These are phyloP conservation scores for Drosophila infuscata DNA, from an alignment of 2,888 invertebrate genomes.

Conservation along the genomic window DNA sequence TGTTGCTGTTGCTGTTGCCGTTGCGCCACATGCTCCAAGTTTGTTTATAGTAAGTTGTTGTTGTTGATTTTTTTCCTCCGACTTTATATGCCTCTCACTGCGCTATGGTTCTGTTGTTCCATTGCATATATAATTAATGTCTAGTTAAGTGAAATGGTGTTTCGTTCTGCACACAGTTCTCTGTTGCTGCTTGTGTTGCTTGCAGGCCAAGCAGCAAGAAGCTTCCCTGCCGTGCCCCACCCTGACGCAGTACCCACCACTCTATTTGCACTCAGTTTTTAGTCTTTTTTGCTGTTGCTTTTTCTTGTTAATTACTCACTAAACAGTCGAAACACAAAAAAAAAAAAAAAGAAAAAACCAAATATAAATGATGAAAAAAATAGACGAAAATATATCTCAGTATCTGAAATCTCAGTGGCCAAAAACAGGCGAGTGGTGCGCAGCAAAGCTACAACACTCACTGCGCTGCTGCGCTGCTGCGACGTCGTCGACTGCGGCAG, in stretches of 20 bases:
- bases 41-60: slow-evolving; percentile 4
- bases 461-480: slow-evolving; percentile 14
- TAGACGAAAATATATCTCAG: slow-evolving; percentile 31
- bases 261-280: slow-evolving; percentile 12
- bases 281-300: slow-evolving; percentile 15
- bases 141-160: slow-evolving; percentile 76
- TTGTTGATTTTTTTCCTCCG: background rate
- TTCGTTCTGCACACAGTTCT: slow-evolving; percentile 48
- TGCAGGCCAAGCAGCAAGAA: slow-evolving; percentile 6
- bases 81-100: background rate
- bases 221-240: background rate
- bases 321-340: slow-evolving; percentile 57
- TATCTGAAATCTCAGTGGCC: slow-evolving; percentile 37
- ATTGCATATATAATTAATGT: slow-evolving; percentile 70
- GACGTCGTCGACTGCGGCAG: slow-evolving; percentile 12
- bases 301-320: slow-evolving; percentile 78
- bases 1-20: slow-evolving; percentile 2
- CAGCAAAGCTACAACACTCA: slow-evolving; percentile 44
- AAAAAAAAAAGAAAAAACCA: slow-evolving; percentile 6
- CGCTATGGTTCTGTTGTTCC: slow-evolving; percentile 12
- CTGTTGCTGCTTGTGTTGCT: background rate
- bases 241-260: background rate
- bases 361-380: slow-evolving; percentile 14
- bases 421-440: slow-evolving; percentile 71
- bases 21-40: slow-evolving; percentile 19